Base-by-base conservation (phyloP, 2,797 vertebrate genomes). In the Perodicticus potto region DNA sequence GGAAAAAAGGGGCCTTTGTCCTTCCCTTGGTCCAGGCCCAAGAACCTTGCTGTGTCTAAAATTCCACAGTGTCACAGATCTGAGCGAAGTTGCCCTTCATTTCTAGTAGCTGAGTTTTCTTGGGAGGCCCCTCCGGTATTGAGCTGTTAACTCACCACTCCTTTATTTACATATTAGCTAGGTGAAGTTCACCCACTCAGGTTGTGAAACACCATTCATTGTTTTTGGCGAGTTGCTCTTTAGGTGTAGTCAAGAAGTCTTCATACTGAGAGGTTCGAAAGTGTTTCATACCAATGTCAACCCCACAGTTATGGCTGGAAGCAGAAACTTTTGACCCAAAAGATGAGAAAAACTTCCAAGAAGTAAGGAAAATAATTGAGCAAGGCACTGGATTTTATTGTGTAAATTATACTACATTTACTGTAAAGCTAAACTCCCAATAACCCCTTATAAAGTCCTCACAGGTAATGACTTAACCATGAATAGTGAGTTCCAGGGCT, bases 361-460 rank as follows among this genome's bases (percentile, higher is more conserved):
- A 92, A 20, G 16, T 93, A 87, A 98, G 83, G 96, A 63, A 97
- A 96, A 45, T 96, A 89, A 96, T 90, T 95, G 86, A 97, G 93
- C 78, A 97, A 94, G 74, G 96, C 80, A 96, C 67, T 72, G 84
- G 76, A 94, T 97, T 98, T 98, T 96, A 98, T 97, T 97, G 86
- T 92, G 89, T 91, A 94, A 97, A 96, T 98, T 96, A 96, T 92
- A 94, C 93, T 95, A 40, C 82, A 95, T 70, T 92, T 92, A 96
- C 94, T 97, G 95, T 97, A 96, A 97, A 97, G 94, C 94, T 97
- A 98, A 98, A 97, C 97, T 97, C 97, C 96, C 96, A 97, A 93
- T 98, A 98, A 98, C 97, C 97, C 92, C 92, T 98, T 97, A 95
- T 87, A 97, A 97, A 98, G 95, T 96, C 97, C 96, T 98, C 89